Evolutionary conservation across 2,888 invertebrate species (phyloP).

Genomic region (Pimpla rufipes): DNA sequence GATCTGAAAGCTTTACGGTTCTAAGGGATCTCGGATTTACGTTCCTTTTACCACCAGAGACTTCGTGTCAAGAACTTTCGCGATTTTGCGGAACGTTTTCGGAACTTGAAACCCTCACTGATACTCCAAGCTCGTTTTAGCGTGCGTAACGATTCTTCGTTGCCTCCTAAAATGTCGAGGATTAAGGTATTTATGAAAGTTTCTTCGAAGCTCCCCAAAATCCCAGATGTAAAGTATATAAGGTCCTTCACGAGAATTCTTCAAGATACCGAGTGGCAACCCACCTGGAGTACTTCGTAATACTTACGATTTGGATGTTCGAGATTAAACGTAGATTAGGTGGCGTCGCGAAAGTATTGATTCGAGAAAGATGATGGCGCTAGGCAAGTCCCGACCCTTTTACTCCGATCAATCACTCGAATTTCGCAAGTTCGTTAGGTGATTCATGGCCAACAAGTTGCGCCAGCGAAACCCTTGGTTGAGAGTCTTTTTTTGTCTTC

Average conservation of each 20-base stretch:
- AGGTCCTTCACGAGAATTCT: neutral
- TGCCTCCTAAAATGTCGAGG: conserved; percentile 5
- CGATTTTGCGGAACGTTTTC: neutral
- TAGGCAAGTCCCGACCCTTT: neutral
- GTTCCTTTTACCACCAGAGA: neutral
- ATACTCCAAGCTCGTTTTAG: neutral
- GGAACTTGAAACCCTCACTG: neutral
- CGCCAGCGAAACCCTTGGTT: neutral
- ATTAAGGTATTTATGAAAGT: conserved; percentile 32
- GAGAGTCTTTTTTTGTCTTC: conserved; percentile 2
- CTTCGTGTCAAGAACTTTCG: neutral
- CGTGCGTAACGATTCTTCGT: neutral
- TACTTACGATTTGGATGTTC: neutral
- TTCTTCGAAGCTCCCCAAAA: neutral
- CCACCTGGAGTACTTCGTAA: too few relatives aligned
- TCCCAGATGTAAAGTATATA: neutral
- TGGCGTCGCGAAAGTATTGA: neutral
- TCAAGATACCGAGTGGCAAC: neutral
- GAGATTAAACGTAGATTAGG: neutral
- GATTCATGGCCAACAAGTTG: neutral
- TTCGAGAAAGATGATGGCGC: neutral
- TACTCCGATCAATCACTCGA: conserved; percentile 9
- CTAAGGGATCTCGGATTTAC: neutral
- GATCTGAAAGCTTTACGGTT: neutral
- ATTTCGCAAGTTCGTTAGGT: neutral